Conservation (phyloP, 1,140 invertebrate species). For the Antheraea pernyi region DNA sequence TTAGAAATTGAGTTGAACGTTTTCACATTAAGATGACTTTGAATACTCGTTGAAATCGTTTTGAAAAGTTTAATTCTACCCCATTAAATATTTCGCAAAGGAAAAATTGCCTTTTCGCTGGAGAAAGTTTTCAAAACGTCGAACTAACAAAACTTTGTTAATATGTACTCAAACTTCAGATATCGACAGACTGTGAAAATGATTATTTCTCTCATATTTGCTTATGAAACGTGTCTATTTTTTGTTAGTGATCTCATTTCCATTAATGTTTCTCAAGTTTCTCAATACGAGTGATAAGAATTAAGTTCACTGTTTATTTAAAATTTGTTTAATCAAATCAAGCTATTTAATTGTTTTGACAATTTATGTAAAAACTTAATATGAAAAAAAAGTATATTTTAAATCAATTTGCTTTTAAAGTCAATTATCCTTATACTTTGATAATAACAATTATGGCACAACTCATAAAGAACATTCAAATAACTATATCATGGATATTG, state of each 20-base stretch:
- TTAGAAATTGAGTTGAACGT: not conserved
- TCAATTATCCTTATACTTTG: too few species aligned
- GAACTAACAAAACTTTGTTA: constrained; percentile 1
- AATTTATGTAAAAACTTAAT: too few species aligned
- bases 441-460: too few species aligned
- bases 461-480: too few species aligned
- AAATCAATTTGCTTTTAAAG: too few species aligned
- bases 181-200: not conserved
- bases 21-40: not conserved
- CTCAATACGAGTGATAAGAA: not conserved
- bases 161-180: not conserved
- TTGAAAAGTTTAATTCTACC: not conserved
- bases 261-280: too few species aligned
- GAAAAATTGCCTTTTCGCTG: not conserved
- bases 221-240: not conserved
- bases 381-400: too few species aligned
- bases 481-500: too few species aligned
- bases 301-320: too few species aligned
- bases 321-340: too few species aligned
- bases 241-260: not conserved
- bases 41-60: not conserved
- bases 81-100: not conserved
- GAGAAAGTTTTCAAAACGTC: constrained; percentile 1
- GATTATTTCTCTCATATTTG: not conserved
- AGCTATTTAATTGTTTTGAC: too few species aligned